phyloP scores from a whole-genome alignment of 1,140 invertebrate species.

The Sogatella furcifera region DNA sequence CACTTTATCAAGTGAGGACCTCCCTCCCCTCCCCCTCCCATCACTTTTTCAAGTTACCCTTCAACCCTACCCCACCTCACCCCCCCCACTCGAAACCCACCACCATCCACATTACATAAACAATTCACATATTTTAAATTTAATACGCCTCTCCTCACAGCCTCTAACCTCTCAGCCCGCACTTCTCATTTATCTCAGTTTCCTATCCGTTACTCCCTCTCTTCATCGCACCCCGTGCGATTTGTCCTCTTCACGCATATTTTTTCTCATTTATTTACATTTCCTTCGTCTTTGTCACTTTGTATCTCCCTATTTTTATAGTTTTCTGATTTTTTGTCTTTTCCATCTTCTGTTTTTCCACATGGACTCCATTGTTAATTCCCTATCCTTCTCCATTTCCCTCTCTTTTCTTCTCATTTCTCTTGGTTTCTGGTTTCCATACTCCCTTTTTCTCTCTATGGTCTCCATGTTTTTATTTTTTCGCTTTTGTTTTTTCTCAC shows the following conservation, averaged over 20 bases:
- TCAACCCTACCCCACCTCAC: not conserved
- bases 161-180: not conserved
- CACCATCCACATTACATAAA: not conserved
- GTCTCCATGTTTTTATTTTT: too few relatives aligned
- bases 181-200: not conserved
- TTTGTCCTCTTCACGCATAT: not conserved
- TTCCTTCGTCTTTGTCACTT: too few relatives aligned
- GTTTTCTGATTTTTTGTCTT: too few relatives aligned
- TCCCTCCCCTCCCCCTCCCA: not conserved
- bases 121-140: constrained; percentile 4
- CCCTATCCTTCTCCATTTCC: too few relatives aligned
- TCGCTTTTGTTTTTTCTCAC: too few relatives aligned
- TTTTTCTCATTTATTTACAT: not conserved
- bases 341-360: too few relatives aligned
- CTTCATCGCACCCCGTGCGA: not conserved
- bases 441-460: too few relatives aligned
- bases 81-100: not conserved
- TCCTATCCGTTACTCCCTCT: not conserved
- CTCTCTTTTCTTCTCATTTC: too few relatives aligned
- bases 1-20: not conserved
- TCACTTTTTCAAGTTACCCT: not conserved
- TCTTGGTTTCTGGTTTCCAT: too few relatives aligned
- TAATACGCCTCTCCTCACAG: not conserved
- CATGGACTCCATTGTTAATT: too few relatives aligned
- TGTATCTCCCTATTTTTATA: too few relatives aligned